Conservation (phyloP, 2,113 vertebrate genomes). For the Nicator chloris region DNA sequence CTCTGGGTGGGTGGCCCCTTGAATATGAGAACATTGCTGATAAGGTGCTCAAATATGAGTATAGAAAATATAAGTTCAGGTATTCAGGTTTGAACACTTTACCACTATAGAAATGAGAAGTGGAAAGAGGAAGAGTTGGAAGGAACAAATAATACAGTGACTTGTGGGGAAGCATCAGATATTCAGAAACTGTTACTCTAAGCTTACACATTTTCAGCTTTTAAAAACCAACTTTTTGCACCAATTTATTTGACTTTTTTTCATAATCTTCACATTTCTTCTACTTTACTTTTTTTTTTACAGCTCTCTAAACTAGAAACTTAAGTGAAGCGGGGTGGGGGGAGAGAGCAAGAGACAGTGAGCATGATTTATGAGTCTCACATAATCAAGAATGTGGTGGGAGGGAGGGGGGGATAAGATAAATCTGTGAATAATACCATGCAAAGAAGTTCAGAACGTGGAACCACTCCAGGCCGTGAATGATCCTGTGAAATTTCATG, state of each 20-base stretch:
- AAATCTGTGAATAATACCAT: not conserved
- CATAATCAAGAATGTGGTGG: not conserved
- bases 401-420: not conserved
- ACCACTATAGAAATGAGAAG: not conserved
- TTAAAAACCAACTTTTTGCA: not conserved
- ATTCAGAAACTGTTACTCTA: not conserved
- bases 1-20: not conserved
- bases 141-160: not conserved
- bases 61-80: not conserved
- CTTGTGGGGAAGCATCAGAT: not conserved
- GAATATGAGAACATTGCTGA: not conserved
- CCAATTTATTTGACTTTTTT: not conserved
- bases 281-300: not conserved
- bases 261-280: not conserved
- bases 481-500: not conserved
- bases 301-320: not conserved
- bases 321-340: not conserved
- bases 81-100: not conserved
- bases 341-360: not conserved
- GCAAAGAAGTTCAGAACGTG: not conserved
- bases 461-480: not conserved
- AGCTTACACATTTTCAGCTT: not conserved
- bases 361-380: not conserved
- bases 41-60: not conserved
- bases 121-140: not conserved